Conservation (phyloP, 2,113 vertebrate species). For the Anolis sagrei region DNA sequence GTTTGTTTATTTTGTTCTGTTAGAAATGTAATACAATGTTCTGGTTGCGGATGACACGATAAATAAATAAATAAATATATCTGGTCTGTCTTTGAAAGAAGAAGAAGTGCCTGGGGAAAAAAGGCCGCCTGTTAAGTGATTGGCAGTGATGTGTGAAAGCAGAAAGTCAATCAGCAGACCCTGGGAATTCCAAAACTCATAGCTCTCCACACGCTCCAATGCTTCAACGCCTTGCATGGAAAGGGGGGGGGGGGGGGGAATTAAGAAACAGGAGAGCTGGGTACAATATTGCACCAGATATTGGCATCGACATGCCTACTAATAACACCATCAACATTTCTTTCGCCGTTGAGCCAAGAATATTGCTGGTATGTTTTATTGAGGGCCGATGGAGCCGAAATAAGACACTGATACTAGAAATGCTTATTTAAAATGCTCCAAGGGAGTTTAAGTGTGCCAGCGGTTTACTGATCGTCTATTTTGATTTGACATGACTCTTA, state of each 20-base stretch:
- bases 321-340: fast-evolving
- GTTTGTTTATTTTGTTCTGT: too few relatives aligned
- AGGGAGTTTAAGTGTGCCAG: background rate
- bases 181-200: background rate
- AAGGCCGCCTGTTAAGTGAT: background rate
- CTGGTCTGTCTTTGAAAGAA: conserved; percentile 39
- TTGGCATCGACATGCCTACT: background rate
- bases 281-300: background rate
- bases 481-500: background rate
- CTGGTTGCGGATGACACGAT: too few relatives aligned
- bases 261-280: background rate
- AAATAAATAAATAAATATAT: too few relatives aligned
- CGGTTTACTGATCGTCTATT: background rate
- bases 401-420: background rate
- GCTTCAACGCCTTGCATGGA: background rate
- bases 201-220: fast-evolving
- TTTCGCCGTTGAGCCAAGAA: background rate
- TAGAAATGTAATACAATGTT: too few relatives aligned
- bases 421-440: background rate
- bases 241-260: background rate
- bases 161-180: background rate
- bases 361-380: fast-evolving
- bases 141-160: background rate
- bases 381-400: fast-evolving
- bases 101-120: conserved; percentile 15